These are phyloP conservation scores for Phyllotreta cruciferae DNA, from an alignment of 2,888 invertebrate genomes.

Conservation along the genomic window DNA sequence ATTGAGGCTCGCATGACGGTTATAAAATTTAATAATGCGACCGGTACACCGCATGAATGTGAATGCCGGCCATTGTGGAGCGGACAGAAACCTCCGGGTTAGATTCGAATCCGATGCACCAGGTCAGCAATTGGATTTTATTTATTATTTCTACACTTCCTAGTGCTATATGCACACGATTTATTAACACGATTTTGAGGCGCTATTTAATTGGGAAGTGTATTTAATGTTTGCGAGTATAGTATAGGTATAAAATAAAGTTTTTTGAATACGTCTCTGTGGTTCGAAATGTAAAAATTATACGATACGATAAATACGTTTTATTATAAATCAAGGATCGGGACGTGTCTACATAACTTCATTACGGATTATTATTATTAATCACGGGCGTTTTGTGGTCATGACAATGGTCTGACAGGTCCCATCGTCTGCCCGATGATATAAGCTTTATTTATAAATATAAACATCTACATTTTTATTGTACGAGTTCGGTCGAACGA, in stretches of 20 bases:
- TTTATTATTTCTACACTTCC: constrained; percentile 38
- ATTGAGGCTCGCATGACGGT: no score
- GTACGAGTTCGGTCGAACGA: constrained; percentile 7
- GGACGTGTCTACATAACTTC: constrained; percentile 60
- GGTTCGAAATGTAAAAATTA: constrained; percentile 44
- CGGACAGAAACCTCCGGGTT: no score
- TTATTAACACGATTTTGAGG: no score
- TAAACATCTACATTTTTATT: not conserved
- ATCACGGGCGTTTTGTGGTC: constrained; percentile 57
- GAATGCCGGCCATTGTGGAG: no score
- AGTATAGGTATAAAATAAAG: no score
- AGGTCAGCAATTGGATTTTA: no score
- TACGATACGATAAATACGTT: constrained; percentile 55
- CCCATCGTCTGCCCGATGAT: constrained; percentile 13
- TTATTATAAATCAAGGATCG: constrained; percentile 59
- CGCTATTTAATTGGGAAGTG: no score
- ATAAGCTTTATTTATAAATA: constrained; percentile 15
- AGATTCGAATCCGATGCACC: no score
- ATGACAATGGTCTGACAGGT: constrained; percentile 46
- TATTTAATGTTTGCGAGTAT: no score
- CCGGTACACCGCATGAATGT: no score
- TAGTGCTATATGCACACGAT: constrained; percentile 52
- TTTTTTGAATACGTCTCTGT: constrained; percentile 5
- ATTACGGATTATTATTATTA: constrained; percentile 61
- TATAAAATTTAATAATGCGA: no score